Evolutionary conservation across 2,888 invertebrate genomes (phyloP).

Genomic region (Lycocerus yunnanus): DNA sequence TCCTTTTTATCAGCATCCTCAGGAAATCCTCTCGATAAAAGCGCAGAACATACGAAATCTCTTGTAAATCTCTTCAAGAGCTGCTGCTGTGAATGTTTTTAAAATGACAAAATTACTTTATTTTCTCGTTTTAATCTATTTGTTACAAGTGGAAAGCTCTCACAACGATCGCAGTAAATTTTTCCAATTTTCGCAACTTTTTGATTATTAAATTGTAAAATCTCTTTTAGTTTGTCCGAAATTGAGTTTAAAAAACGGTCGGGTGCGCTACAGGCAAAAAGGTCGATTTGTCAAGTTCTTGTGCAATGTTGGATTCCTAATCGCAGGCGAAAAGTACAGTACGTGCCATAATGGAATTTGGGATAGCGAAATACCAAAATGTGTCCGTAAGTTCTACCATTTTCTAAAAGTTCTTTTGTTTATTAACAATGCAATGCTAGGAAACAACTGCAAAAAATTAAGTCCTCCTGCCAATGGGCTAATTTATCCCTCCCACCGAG

Average conservation of each 20-base stretch:
- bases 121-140: background rate
- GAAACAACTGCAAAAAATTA: slow-evolving; percentile 61
- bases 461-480: slow-evolving; percentile 60
- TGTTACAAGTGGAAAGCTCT: background rate
- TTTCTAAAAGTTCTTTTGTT: background rate
- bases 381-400: slow-evolving; percentile 70
- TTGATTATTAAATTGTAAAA: background rate
- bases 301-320: slow-evolving; percentile 64
- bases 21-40: slow-evolving; percentile 23
- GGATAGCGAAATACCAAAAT: slow-evolving; percentile 71
- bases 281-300: slow-evolving; percentile 63
- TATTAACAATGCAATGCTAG: slow-evolving; percentile 55
- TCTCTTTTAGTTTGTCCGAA: slow-evolving; percentile 37
- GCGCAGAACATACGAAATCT: slow-evolving; percentile 7
- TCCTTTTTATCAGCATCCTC: slow-evolving; percentile 32
- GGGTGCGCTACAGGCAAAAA: slow-evolving; percentile 51
- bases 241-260: slow-evolving; percentile 44
- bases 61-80: background rate
- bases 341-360: slow-evolving; percentile 73
- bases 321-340: slow-evolving; percentile 72
- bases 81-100: background rate
- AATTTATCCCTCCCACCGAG: slow-evolving; percentile 57
- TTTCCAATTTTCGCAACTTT: background rate
- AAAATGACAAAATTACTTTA: background rate
- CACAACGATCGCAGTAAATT: background rate